Evolutionary conservation across 1,140 invertebrate genomes (phyloP).

Genomic region (Popillia japonica): DNA sequence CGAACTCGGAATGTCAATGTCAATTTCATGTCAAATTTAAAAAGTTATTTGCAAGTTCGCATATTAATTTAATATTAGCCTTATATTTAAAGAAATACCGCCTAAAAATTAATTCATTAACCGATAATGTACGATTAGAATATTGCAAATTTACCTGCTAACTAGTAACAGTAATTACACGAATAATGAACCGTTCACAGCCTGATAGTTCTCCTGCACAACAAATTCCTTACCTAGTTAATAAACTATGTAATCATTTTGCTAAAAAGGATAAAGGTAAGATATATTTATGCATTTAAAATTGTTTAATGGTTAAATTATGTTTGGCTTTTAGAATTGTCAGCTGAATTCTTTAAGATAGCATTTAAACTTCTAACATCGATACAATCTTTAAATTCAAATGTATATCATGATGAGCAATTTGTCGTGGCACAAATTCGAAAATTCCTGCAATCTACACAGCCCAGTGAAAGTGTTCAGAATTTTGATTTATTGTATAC

Average conservation of each 20-base stretch:
- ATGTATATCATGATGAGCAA: conserved; percentile 47
- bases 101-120: conserved; percentile 1
- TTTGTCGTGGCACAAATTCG: conserved; percentile 50
- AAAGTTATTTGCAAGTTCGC: conserved; percentile 2
- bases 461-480: conserved; percentile 48
- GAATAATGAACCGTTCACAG: conserved; percentile 15
- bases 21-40: conserved; percentile 15
- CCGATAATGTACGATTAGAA: background rate
- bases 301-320: background rate
- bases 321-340: conserved; percentile 48
- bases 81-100: background rate
- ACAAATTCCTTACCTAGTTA: conserved; percentile 47
- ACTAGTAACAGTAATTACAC: background rate
- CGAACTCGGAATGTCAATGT: background rate
- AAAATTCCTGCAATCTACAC: conserved; percentile 46
- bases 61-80: background rate
- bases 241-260: conserved; percentile 56
- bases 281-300: background rate
- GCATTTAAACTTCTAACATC: conserved; percentile 49
- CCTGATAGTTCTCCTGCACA: background rate
- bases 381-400: background rate
- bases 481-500: conserved; percentile 56
- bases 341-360: conserved; percentile 51
- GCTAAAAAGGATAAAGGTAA: conserved; percentile 55
- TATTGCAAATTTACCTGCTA: background rate